Evolutionary conservation across 2,113 vertebrate genomes (phyloP), one percentile per base, ranked within the genome.

Genomic region (Lophotis ruficrista): DNA sequence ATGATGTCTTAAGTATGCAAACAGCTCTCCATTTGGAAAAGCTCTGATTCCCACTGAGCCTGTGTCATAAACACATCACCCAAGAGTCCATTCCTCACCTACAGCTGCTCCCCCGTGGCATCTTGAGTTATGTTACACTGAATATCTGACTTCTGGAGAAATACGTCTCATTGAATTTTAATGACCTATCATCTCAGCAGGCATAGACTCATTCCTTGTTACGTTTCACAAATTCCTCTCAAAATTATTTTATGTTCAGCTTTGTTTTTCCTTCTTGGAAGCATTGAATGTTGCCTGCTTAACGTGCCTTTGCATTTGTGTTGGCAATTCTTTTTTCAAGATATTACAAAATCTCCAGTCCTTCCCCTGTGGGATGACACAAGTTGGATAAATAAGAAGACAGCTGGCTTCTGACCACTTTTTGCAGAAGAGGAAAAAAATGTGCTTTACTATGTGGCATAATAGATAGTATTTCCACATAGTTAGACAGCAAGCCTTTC

Each of bases 391-490:
- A 96, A 84, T 87, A 94, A 87, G 57, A 90, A 48, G 61, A 64
- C 71, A 93, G 22, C 69, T 95, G 96, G 86, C 90, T 92, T 82
- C 65, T 92, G 50, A 94, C 50, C 62, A 79, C 73, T 48, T 72
- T 94, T 94, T 93, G 90, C 80, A 92, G 82, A 96, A 89, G 94
- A 93, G 69, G 73, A 37, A 86, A 95, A 94, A 93, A 92, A 85
- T 80, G 58, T 75, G 51, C 69, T 95, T 93, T 87, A 86, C 56
- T 92, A 89, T 95, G 95, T 95, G 89, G 92, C 92, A 92, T 50
- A 71, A 75, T 4, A 93, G 83, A 86, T 47, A 83, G 27, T 78
- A 84, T 95, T 97, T 96, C 94, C 91, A 96, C 83, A 92, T 31
- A 93, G 68, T 58, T 20, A 79, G 81, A 79, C 80, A 96, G 83